Base-by-base conservation (phyloP, 2,113 vertebrate genomes). In the Pelecanus crispus region DNA sequence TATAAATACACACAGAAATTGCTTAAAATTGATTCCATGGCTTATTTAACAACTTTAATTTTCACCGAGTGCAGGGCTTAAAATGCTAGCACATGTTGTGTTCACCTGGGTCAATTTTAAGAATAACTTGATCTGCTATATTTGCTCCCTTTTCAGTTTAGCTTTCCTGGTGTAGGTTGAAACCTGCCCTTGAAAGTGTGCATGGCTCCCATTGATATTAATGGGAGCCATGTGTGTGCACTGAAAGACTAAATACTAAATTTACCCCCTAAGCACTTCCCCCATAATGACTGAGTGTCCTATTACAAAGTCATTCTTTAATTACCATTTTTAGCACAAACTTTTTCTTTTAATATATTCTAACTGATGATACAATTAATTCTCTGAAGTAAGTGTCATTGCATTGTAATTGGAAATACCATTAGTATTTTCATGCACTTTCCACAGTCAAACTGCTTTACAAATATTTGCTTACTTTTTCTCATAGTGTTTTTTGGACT, bases 11-110 rank as follows among this genome's bases (percentile, higher is more conserved):
- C 88, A 77, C 16, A 3, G 9, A 62, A 94, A 97, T 92, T 94
- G 74, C 91, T 87, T 92, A 82, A 91, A 96, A 96, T 97, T 84
- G 40, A 94, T 95, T 94, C 86, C 66, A 66, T 82, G 91, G 91
- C 95, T 94, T 92, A 82, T 91, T 95, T 97, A 92, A 91, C 81
- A 87, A 80, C 89, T 95, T 82, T 95, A 96, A 95, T 96, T 97
- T 92, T 96, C 94, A 92, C 89, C 21, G 78, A 95, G 81, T 79
- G 62, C 49, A 59, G 66, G 70, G 13, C 45, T 87, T 77, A 95
- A 97, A 97, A 96, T 21, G 70, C 84, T 94, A 95, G 78, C 94
- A 95, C 84, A 95, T 95, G 94, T 84, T 4, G 0, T 44, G 40
- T 70, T 91, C 4, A 15, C 66, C 58, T 77, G 66, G 89, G 84